Base-by-base conservation (phyloP, 2,888 invertebrate genomes). In the Yponomeuta plumbellus region DNA sequence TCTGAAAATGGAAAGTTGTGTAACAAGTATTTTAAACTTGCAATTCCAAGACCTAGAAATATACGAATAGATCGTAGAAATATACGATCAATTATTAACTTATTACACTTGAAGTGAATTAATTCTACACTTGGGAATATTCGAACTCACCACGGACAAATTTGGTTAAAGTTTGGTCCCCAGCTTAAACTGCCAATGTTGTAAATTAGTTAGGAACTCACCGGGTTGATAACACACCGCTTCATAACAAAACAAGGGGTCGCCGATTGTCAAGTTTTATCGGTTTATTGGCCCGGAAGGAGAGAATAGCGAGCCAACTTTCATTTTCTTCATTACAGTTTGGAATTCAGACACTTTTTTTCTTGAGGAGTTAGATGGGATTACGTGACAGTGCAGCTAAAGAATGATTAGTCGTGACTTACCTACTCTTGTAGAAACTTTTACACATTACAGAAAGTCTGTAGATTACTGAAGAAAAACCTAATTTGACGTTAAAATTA, bases 311-410 rank as follows among this genome's bases (percentile, higher is more conserved):
- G 44, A 44, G 20, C 21, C 21, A 63, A 63, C 21, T 40, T 63
- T 63, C 11, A 44, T 44, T 63, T 40, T 44, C 21, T 63, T 63
- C 21, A 63, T 63, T 63, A 63, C 21, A 63, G 63, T 59, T 59
- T 22, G 22, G 23, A 23, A 59, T 59, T 59, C n/a, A 39, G 39
- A 39, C 62, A 20, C 62, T 39, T 20, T 23, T 62, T 62, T 62
- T 20, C 34, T 62, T 20, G 59, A 59, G 13, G 20, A 21, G 22
- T 59, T 21, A 59, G 21, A 22, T 59, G 59, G 21, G 23, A 22
- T 59, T 21, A 23, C 59, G 23, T 59, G 59, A 22, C 59, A 22
- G 22, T 59, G 58, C 23, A 21, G 59, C 23, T 23, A 23, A 59
- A 59, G n/a, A n/a, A n/a, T n/a, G n/a, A n/a, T n/a, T n/a, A n/a